A percentile compares a stretch with the other conserved stretches of the same genome.
Conservation (phyloP, 2,888 invertebrate species). For the Ophion slaviceki region DNA sequence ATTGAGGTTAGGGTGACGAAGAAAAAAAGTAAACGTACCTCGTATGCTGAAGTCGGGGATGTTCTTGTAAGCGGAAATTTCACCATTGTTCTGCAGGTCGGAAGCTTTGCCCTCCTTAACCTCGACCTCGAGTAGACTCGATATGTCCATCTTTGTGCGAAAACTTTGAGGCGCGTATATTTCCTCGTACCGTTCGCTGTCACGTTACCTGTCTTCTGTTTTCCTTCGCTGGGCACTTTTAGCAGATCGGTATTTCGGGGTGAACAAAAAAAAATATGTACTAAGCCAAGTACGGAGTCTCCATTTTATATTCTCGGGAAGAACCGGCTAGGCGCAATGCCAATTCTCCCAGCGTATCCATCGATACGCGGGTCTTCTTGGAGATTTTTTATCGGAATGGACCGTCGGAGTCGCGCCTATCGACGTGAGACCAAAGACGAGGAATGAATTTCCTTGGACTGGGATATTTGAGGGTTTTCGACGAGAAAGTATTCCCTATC, state of each 20-base stretch:
- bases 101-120: slow-evolving; percentile 77
- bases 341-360: slow-evolving; percentile 49
- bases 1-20: slow-evolving; percentile 28
- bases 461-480: not conserved
- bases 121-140: slow-evolving; percentile 81
- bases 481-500: slow-evolving; percentile 4
- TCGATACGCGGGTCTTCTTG: slow-evolving; percentile 8
- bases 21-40: slow-evolving; percentile 45
- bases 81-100: slow-evolving; percentile 77
- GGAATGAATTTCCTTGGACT: not conserved
- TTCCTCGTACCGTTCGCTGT: not conserved
- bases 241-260: not conserved
- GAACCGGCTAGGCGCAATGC: slow-evolving; percentile 59
- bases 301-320: slow-evolving; percentile 58
- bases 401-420: not conserved
- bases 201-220: not conserved
- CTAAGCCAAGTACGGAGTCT: slow-evolving; percentile 41
- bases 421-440: not conserved
- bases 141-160: slow-evolving; percentile 77
- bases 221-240: not conserved
- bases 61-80: slow-evolving; percentile 63
- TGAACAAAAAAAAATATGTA: slow-evolving; percentile 9
- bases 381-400: not conserved
- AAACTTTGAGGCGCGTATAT: slow-evolving; percentile 1
- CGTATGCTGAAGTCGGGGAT: slow-evolving; percentile 63